Evolutionary conservation across 1,140 invertebrate genomes (phyloP), one percentile per base, ranked within the genome.

Genomic region (Nephila pilipes): DNA sequence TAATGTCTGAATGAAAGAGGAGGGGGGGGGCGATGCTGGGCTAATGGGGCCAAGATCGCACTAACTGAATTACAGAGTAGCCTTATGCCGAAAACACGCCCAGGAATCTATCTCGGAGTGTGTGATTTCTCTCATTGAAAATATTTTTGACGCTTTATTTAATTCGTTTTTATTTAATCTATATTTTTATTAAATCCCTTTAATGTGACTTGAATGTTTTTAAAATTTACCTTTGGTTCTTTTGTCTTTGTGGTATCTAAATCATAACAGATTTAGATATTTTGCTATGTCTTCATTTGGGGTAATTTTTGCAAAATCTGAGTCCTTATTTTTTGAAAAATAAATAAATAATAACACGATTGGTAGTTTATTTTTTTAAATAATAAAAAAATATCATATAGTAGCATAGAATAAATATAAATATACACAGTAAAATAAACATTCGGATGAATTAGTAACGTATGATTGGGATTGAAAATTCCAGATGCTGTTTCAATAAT

Each of bases 21-120:
- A 54, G 85, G 54, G 32, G 38, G 54, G 46, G 46, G 38, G 60
- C 57, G n/a, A 10, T 22, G 60, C 60, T 65, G 60, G 54, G 46
- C 83, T 93, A 93, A 93, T 92, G 91, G 83, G 85, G 65, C 91
- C 63, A 60, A 38, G 83, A 87, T 87, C 60, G 83, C 83, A 29
- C 91, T 93, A 93, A 93, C 91, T 93, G 91, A 93, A 93, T 93
- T 93, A 93, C 85, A 93, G 91, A 87, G 91, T 93, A 93, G 91
- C 81, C 22, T 63, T 93, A 25, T n/a, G 65, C 91, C 91, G 83
- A 87, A 93, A 93, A 87, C 91, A 87, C 91, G 91, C 91, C 91
- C 91, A 87, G 46, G 69, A 60, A 54, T 93, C 46, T 90, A 32
- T 75, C 79, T 29, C n/a, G 20, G 55, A 32, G 55, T 91, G 60